Percentiles rank a stretch among this genome's conserved stretches.
Conservation (phyloP, 2,113 vertebrate genomes). For the Upupa epops region DNA sequence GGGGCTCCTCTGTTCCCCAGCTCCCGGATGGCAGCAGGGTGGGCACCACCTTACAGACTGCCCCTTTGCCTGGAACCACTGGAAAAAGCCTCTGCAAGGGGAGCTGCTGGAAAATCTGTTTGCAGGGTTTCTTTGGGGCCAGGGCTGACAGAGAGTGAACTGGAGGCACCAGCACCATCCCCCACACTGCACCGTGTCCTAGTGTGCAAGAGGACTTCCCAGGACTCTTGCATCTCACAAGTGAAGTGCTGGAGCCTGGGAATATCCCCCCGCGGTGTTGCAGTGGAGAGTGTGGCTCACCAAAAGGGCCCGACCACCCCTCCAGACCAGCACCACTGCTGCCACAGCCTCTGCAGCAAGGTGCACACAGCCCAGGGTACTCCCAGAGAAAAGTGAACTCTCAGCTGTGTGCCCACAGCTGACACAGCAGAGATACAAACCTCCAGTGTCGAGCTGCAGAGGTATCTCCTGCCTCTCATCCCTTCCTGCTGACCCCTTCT, state of each 20-base stretch:
- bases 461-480: not conserved
- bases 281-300: not conserved
- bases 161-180: not conserved
- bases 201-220: not conserved
- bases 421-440: not conserved
- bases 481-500: not conserved
- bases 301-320: not conserved
- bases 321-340: not conserved
- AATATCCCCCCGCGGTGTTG: not conserved
- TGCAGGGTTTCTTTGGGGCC: not conserved
- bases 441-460: rapidly evolving
- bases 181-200: rapidly evolving
- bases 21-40: not conserved
- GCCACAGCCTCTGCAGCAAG: not conserved
- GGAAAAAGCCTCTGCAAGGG: not conserved
- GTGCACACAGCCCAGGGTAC: no score
- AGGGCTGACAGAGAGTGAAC: rapidly evolving
- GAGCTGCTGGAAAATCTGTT: not conserved
- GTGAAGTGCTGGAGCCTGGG: not conserved
- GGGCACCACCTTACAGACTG: rapidly evolving
- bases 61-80: not conserved
- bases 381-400: not conserved
- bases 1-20: not conserved
- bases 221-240: not conserved
- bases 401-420: not conserved